Evolutionary conservation across 1,140 invertebrate genomes (phyloP).

Genomic region (Drosophila ambigua): DNA sequence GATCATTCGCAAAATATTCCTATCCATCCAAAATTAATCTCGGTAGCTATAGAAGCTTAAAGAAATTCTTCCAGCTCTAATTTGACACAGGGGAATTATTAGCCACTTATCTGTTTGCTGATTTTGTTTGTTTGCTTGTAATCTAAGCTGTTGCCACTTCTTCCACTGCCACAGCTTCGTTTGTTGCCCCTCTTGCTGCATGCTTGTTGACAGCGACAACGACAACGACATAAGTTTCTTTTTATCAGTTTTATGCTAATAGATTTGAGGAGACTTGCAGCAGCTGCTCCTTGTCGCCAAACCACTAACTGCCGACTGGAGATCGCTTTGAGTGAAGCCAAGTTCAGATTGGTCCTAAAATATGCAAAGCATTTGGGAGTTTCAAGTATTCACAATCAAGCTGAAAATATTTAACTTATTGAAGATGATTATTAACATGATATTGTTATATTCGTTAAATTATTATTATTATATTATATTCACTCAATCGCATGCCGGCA

Average conservation of each 20-base stretch:
- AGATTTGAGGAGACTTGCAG: conserved; percentile 61
- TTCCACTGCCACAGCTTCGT: too few species aligned
- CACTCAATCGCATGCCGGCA: background rate
- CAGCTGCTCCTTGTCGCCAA: conserved; percentile 53
- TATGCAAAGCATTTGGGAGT: conserved; percentile 29
- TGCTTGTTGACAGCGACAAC: conserved; percentile 66
- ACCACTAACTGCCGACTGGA: background rate
- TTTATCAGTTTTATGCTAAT: conserved; percentile 79
- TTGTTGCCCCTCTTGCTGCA: background rate
- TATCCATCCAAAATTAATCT: background rate
- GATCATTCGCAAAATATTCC: conserved; percentile 11
- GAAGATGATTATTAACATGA: conserved; percentile 3
- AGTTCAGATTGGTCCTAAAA: conserved; percentile 41
- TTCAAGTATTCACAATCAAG: conserved; percentile 18
- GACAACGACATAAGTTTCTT: conserved; percentile 71
- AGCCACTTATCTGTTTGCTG: conserved; percentile 55
- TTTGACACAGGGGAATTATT: conserved; percentile 42
- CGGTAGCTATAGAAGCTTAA: background rate
- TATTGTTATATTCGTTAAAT: too few species aligned
- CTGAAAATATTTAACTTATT: conserved; percentile 20
- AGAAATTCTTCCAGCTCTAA: background rate
- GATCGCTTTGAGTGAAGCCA: conserved; percentile 18
- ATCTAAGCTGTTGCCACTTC: conserved; percentile 21
- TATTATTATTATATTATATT: conserved; percentile 3
- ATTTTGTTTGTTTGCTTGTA: conserved; percentile 58